Conservation (phyloP, 92 coral and sea anemone genomes). For the Galaxea fascicularis region DNA sequence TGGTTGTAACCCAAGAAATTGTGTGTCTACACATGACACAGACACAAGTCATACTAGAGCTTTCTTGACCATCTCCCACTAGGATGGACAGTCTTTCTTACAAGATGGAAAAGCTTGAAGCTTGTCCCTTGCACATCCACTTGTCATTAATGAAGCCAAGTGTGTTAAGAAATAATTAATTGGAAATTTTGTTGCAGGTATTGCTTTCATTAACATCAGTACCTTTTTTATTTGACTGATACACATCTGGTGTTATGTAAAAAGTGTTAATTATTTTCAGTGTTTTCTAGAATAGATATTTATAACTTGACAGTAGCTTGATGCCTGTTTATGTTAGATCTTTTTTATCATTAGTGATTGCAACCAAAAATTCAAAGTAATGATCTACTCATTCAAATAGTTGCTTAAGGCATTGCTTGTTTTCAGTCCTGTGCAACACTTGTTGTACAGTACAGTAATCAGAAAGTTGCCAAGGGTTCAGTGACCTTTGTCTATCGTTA, state of each 20-base stretch:
- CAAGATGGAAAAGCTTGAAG: neutral
- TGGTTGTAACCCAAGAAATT: neutral
- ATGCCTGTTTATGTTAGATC: neutral
- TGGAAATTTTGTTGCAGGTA: neutral
- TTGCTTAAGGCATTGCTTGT: too few species aligned
- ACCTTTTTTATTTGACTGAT: neutral
- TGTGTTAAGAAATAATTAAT: neutral
- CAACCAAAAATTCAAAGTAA: neutral
- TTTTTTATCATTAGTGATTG: neutral
- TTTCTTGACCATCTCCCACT: neutral
- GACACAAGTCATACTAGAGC: neutral
- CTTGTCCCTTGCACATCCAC: neutral
- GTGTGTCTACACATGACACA: too few species aligned
- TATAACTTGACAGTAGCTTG: neutral
- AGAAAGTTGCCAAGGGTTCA: too few species aligned
- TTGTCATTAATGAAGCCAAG: neutral
- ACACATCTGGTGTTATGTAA: neutral
- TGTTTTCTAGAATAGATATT: neutral
- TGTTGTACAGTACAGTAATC: too few species aligned
- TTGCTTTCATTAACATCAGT: neutral
- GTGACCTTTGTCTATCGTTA: too few species aligned
- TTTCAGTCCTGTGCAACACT: too few species aligned
- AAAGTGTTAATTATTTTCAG: neutral
- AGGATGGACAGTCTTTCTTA: neutral
- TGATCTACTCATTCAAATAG: neutral